phyloP scores from a whole-genome alignment of 2,888 invertebrate species.

The Unio delphinus region DNA sequence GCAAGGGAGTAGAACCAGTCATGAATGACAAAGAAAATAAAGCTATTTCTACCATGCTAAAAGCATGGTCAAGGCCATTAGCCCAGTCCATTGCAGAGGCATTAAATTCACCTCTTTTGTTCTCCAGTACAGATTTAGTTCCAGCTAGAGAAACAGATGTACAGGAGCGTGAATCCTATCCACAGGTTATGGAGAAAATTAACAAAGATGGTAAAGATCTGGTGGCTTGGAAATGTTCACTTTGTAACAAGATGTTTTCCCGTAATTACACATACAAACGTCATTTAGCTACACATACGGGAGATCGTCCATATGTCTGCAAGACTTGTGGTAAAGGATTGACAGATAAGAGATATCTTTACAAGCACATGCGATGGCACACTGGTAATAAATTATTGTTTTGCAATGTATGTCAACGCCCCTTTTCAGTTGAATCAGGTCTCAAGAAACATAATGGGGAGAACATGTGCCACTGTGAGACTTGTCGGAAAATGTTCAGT shows the following conservation, averaged over 20 bases:
- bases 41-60: no score
- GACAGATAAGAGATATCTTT: constrained; percentile 4
- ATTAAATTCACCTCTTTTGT: no score
- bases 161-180: no score
- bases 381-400: constrained; percentile 3
- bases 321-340: constrained; percentile 4
- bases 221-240: constrained; percentile 2
- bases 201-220: no score
- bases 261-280: constrained; percentile 1
- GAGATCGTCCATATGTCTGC: constrained; percentile 2
- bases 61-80: no score
- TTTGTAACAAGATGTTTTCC: constrained; percentile 8
- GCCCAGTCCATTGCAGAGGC: no score
- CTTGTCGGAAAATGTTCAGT: constrained; percentile 1
- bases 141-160: no score
- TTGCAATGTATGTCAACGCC: constrained; percentile 1
- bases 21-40: no score
- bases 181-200: no score
- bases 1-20: no score
- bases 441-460: neutral
- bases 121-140: no score
- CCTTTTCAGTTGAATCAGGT: constrained; percentile 5
- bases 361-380: constrained; percentile 8
- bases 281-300: constrained; percentile 3
- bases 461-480: neutral